Evolutionary conservation across 2,888 invertebrate species (phyloP).

Genomic region (Furcula furcula): DNA sequence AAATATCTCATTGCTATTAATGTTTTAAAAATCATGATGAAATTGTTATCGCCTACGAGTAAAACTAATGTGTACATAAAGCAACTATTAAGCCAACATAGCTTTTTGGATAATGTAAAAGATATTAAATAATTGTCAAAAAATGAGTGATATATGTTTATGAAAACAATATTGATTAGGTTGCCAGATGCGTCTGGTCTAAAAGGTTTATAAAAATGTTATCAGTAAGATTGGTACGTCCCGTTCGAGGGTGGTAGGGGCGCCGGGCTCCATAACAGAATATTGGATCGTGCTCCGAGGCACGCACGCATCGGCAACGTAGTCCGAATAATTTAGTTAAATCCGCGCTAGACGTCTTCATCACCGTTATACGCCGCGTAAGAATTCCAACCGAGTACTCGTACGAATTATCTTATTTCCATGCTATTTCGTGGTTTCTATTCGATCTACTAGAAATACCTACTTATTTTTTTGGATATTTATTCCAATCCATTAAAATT

Average conservation of each 20-base stretch:
- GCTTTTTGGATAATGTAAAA: too few species aligned
- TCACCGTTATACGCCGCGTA: constrained; percentile 64
- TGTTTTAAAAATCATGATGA: too few species aligned
- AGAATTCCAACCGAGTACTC: constrained; percentile 56
- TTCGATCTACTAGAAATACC: constrained; percentile 43
- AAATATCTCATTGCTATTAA: too few species aligned
- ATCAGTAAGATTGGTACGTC: neutral
- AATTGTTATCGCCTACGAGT: too few species aligned
- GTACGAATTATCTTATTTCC: constrained; percentile 68
- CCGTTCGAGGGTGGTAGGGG: constrained; percentile 5
- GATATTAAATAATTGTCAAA: too few species aligned
- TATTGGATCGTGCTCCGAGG: constrained; percentile 44
- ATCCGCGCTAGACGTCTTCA: constrained; percentile 60
- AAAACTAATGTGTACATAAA: too few species aligned
- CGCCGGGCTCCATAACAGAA: constrained; percentile 16
- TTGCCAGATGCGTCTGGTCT: too few species aligned
- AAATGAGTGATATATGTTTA: too few species aligned
- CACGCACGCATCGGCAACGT: constrained; percentile 59
- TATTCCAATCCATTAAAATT: constrained; percentile 40
- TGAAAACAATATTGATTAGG: too few species aligned
- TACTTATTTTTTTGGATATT: constrained; percentile 28
- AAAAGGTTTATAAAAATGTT: neutral
- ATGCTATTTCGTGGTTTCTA: constrained; percentile 57
- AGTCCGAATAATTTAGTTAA: constrained; percentile 74
- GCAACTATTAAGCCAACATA: too few species aligned